Evolutionary conservation across 2,888 invertebrate genomes (phyloP), one percentile per base, ranked within the genome.

Genomic region (Ephialtes manifestator): DNA sequence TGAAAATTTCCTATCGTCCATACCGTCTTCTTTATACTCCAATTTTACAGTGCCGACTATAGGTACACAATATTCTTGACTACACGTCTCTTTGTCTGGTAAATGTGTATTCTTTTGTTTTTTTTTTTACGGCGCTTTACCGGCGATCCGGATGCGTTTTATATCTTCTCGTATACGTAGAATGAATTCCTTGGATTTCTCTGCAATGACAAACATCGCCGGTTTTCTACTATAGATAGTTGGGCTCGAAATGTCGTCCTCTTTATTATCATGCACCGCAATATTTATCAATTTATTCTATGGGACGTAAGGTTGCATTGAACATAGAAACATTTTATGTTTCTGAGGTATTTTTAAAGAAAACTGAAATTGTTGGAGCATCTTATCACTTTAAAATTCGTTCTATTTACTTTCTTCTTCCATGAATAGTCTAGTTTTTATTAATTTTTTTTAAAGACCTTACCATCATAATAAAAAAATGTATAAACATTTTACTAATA

Each of bases 1-100:
- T 72, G 76, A 76, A 76, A 58, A 28, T 67, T 81, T 77, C 18
- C 35, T 24, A 53, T 79, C 58, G 31, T 60, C 67, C 63, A 31
- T 76, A 67, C 4, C 4, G 31, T 24, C 48, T 20, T 24, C 24
- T 39, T 43, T 24, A 58, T 43, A 43, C 43, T 58, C 13, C 55
- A 72, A 13, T 72, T 58, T 58, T 58, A 72, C 58, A 43, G 72
- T 24, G 10, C 72, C 8, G 24, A 58, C 39, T 39, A n/a, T 43
- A 67, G 7, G 11, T 20, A 35, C 15, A 18, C 53, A 13, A 51
- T 51, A 70, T 31, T 70, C n/a, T 51, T 70, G 24, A 11, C 4
- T 13, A 4, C 70, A 5, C 53, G 18, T 70, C 39, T 53, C 53
- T 55, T 4, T 39, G 20, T 5, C 35, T 20, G 11, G 13, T n/a